These are phyloP conservation scores for Noctua pronuba DNA, from an alignment of 2,888 invertebrate genomes.

Conservation along the genomic window DNA sequence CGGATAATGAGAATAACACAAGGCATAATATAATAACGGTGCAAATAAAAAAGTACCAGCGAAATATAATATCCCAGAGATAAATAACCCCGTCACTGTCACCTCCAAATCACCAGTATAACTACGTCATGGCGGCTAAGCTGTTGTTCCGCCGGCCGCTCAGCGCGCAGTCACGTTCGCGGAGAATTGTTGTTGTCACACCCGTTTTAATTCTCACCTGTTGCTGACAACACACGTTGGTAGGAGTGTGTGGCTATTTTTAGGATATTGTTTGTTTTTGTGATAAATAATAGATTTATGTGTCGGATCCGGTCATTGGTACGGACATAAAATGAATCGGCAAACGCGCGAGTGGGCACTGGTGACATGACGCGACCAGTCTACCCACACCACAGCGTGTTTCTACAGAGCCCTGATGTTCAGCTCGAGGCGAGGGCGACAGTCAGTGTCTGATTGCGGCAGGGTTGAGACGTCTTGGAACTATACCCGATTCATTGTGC, in stretches of 20 bases:
- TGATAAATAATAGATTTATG: neutral
- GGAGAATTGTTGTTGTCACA: conserved; percentile 56
- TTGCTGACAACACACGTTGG: conserved; percentile 45
- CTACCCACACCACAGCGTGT: no score
- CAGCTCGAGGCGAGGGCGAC: no score
- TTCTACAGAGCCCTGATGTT: no score
- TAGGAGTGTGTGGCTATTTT: neutral
- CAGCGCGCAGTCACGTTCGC: conserved; percentile 41
- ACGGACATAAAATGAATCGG: no score
- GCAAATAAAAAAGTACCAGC: neutral
- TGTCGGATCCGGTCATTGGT: no score
- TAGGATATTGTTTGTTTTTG: conserved; percentile 4
- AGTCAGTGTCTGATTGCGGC: no score
- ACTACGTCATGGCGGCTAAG: conserved; percentile 23
- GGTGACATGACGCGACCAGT: no score
- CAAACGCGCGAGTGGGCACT: no score
- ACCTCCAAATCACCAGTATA: neutral
- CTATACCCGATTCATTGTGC: no score
- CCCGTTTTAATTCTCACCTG: conserved; percentile 50
- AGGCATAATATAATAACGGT: neutral
- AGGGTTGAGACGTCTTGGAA: no score
- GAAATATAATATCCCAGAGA: neutral
- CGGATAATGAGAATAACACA: no score
- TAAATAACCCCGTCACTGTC: conserved; percentile 3
- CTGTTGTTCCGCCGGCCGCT: neutral